Evolutionary conservation across 2,888 invertebrate genomes (phyloP).

Genomic region (Imbricaverruca yamaguchii): DNA sequence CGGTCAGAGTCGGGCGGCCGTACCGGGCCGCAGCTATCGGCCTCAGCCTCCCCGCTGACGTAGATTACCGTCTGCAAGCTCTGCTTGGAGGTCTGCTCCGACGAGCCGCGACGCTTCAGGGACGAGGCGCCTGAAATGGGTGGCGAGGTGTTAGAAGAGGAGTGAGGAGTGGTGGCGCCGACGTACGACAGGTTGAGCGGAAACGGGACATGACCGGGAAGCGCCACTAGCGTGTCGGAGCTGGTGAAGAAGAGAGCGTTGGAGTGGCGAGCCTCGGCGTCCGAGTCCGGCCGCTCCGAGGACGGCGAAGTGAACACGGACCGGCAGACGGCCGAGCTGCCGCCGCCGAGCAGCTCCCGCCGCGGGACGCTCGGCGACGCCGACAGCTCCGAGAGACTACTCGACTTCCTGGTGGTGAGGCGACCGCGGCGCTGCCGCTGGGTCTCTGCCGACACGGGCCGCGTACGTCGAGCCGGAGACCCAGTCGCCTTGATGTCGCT

Average conservation of each 20-base stretch:
- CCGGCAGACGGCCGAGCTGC: neutral
- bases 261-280: conserved; percentile 72
- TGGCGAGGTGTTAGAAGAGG: conserved; percentile 4
- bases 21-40: conserved; percentile 81
- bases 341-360: neutral
- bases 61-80: conserved; percentile 93
- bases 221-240: conserved; percentile 68
- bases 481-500: conserved; percentile 93
- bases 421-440: conserved; percentile 73
- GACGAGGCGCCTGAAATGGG: conserved; percentile 52
- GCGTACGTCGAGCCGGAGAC: conserved; percentile 93
- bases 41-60: conserved; percentile 82
- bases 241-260: conserved; percentile 91
- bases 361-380: neutral
- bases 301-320: conserved; percentile 47
- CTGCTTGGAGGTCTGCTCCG: conserved; percentile 85
- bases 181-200: conserved; percentile 73
- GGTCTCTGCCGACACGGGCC: conserved; percentile 93
- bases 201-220: conserved; percentile 77
- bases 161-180: neutral
- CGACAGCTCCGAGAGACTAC: conserved; percentile 11
- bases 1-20: conserved; percentile 43
- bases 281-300: conserved; percentile 76
- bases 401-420: conserved; percentile 25
- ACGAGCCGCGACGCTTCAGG: conserved; percentile 84